Evolutionary conservation across 2,888 invertebrate genomes (phyloP).

Genomic region (Nesidiocoris tenuis): DNA sequence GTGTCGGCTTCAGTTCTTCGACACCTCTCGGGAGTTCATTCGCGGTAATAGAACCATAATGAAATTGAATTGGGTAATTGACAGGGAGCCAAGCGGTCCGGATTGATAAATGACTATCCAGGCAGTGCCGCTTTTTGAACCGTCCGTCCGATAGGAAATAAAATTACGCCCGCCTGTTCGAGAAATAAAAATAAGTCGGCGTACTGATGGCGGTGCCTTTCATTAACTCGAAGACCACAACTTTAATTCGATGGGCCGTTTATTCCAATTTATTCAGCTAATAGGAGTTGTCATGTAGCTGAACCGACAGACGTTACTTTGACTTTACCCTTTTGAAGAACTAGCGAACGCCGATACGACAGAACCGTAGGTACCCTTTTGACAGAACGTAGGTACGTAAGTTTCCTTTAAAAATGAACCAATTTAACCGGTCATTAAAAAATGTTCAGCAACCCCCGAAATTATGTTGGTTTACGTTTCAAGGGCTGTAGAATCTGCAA

Average conservation of each 20-base stretch:
- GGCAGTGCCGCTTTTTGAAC: constrained; percentile 3
- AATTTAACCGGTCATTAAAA: too few relatives aligned
- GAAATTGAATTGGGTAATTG: constrained; percentile 29
- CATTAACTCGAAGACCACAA: neutral
- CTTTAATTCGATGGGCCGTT: neutral
- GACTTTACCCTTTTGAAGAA: too few relatives aligned
- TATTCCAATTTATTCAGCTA: neutral
- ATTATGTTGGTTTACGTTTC: too few relatives aligned
- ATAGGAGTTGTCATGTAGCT: neutral
- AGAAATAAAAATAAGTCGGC: neutral
- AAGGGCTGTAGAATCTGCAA: too few relatives aligned
- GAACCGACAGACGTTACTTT: neutral
- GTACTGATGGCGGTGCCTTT: constrained; percentile 2
- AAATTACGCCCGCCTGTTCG: neutral
- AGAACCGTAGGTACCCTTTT: too few relatives aligned
- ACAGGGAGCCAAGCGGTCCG: constrained; percentile 2
- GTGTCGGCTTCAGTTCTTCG: neutral
- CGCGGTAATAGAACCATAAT: constrained; percentile 20
- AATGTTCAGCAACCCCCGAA: too few relatives aligned
- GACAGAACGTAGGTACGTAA: too few relatives aligned
- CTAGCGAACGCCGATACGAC: too few relatives aligned
- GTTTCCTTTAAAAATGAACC: too few relatives aligned
- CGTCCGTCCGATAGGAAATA: neutral
- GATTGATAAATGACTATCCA: constrained; percentile 16
- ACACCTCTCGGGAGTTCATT: neutral